Evolutionary conservation across 2,113 vertebrate species (phyloP), one percentile per base, ranked within the genome.

Genomic region (Lucifuga dentata): DNA sequence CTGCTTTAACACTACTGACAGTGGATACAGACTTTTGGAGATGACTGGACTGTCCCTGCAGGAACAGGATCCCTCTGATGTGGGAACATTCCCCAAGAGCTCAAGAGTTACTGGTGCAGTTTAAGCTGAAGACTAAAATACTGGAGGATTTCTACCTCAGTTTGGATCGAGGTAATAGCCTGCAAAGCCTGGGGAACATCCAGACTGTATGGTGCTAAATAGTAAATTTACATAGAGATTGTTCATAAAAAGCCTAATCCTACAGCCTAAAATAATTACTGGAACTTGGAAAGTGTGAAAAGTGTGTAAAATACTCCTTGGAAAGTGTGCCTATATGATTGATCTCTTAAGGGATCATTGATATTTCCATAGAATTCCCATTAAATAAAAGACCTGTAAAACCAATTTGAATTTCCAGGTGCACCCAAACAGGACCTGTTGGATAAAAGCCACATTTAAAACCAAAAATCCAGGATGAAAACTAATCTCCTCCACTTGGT

Each of bases 381-480:
- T 52, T 9, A 23, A 3, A 56, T 36, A 39, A 33, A 11, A 59
- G 53, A 19, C 36, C 11, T 49, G 5, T 21, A 26, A 3, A 50
- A 16, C 55, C 2, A 15, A 41, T 17, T 41, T 16, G 35, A 24
- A 45, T 73, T 76, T 84, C 24, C 66, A 76, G 76, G 61, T 13
- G 20, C 16, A 61, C 35, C 66, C 33, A 51, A 58, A 56, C 44
- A 56, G 53, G 44, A 76, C 44, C 36, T 0, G n/a, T 61, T 58
- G 69, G 58, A 78, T 60, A 55, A 55, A 5, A 73, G 26, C 16
- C 57, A 59, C 12, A 7, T n/a, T 74, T 16, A 59, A 16, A 11
- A 62, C 15, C 29, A 60, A 55, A n/a, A 66, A 8, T 19, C 39
- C 73, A 84, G 40, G 60, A 91, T 91, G 84, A 88, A 88, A 68